phyloP scores from a whole-genome alignment of 2,888 invertebrate species.

The Troides oblongomaculatus region DNA sequence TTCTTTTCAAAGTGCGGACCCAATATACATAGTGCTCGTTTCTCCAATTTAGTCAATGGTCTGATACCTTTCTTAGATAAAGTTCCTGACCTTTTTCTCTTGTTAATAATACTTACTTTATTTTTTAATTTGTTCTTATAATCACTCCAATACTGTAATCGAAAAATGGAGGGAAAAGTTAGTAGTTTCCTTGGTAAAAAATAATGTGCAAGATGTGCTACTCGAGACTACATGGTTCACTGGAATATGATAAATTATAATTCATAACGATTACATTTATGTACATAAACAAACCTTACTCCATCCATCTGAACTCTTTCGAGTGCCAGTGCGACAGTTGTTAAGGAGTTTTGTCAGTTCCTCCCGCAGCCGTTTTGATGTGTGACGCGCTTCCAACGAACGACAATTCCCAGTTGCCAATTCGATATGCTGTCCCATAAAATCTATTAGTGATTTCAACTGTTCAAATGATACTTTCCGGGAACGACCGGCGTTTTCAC shows the following conservation, averaged over 20 bases:
- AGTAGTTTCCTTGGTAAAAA: too few relatives aligned
- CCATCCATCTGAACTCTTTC: conserved; percentile 59
- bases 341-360: conserved; percentile 56
- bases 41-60: conserved; percentile 57
- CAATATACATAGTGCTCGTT: conserved; percentile 52
- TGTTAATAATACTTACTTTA: conserved; percentile 48
- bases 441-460: conserved; percentile 57
- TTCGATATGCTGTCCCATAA: conserved; percentile 60
- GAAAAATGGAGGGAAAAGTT: neutral
- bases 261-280: too few relatives aligned
- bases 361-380: conserved; percentile 56
- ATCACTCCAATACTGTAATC: conserved; percentile 65
- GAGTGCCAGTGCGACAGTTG: conserved; percentile 47
- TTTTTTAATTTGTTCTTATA: conserved; percentile 64
- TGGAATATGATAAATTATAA: too few relatives aligned
- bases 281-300: conserved; percentile 52
- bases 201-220: too few relatives aligned
- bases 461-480: conserved; percentile 57
- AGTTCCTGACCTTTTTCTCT: conserved; percentile 39
- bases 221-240: too few relatives aligned
- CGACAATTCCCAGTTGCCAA: conserved; percentile 56
- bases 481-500: conserved; percentile 36
- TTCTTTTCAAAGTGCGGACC: conserved; percentile 56
- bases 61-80: conserved; percentile 42
- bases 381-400: conserved; percentile 53